Base-by-base conservation (phyloP, 2,888 invertebrate species). In the Dasysyrphus tricinctus region DNA sequence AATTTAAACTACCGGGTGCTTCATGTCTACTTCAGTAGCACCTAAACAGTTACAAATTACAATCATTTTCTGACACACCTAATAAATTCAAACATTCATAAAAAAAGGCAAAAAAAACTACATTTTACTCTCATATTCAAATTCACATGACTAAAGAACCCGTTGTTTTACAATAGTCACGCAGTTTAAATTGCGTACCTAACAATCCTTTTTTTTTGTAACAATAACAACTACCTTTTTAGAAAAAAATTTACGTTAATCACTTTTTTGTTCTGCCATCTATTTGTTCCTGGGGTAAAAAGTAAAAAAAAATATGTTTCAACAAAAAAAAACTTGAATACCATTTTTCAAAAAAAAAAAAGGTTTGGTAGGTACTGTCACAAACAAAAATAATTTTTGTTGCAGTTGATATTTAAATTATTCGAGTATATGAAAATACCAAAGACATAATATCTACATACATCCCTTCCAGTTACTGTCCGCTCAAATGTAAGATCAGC, bases 181-280 rank as follows among this genome's bases (percentile, higher is more conserved):
- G 65, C 59, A 63, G 65, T 72, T 65, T 47, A 14, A 74, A 74
- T 24, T 82, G 81, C 73, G 82, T 63, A 24, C n/a, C n/a, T 24
- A 32, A 73, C 82, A 74, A 67, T 72, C 49, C 42, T 57, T 54
- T 76, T 56, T 56, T 42, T 44, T 44, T 44, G 37, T 73, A 39
- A 78, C 24, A 67, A 59, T 54, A 78, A 65, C 82, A 80, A 69
- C 16, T 32, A 83, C 44, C 42, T 72, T 72, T 67, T 14, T 29
- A 24, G 5, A 32, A 14, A 70, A 75, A 83, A 83, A 72, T 19
- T 47, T 59, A 37, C 70, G 65, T 84, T 72, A 80, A 80, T 80
- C 65, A 84, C 51, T 44, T 72, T 75, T 80, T 84, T 84, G 70
- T 75, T 76, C 72, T 65, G 16, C 72, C 24, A 70, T 16, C 49